Base-by-base conservation (phyloP, 1,140 invertebrate genomes). In the Coboldia fuscipes region DNA sequence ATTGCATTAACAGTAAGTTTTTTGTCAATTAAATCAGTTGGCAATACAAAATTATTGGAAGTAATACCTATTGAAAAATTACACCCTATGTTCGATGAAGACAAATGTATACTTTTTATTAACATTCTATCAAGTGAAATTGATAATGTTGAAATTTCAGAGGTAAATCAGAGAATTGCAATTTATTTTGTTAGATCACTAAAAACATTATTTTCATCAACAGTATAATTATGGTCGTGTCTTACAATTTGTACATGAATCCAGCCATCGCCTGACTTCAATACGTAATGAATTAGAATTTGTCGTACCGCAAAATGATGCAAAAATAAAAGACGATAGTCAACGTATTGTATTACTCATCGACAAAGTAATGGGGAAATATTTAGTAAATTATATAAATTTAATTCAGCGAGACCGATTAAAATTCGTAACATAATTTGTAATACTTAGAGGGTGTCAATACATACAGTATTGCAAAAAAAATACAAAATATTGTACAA, bases 1-100 rank as follows among this genome's bases (percentile, higher is more conserved):
- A 34, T 52, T 3, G 47, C 47, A n/a, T 34, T 55, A 0, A 52
- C 50, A 5, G 42, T 48, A 3, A 40, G 41, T 5, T 43, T 51
- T n/a, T 37, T 54, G 26, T 45, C 47, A 9, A 41, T 51, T 7
- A 40, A 50, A 38, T 47, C 50, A 22, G 27, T 41, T 3, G 39
- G 43, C 4, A 37, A 38, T 3, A 44, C 50, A 15, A 42, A 44
- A 23, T 33, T 54, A 17, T 34, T 39, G 7, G 54, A 50, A 30
- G 43, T 48, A n/a, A 42, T 44, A 1, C 39, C 51, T 1, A 39
- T 50, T 12, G 37, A 46, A 10, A 48, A 45, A 12, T 42, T 53
- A 4, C 43, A 46, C 8, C 35, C 47, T 6, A 24, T 38, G 10
- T 37, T 42, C 5, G 48, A 54, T 30, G 40, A 40, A 2, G 41